Base-by-base conservation (phyloP, 2,113 vertebrate genomes). In the Leucosticte australis region DNA sequence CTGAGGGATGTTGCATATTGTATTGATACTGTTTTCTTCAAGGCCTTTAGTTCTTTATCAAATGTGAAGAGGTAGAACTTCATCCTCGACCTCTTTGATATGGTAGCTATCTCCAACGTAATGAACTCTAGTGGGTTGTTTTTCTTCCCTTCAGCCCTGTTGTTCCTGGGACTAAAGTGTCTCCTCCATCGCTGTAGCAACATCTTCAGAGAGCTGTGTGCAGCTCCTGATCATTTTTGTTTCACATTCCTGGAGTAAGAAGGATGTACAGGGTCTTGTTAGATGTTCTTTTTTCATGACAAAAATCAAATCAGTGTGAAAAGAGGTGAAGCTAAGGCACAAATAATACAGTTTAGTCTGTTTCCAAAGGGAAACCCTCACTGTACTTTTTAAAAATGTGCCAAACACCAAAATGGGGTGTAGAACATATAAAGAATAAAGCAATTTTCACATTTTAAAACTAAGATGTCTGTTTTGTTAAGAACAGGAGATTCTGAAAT, bases 91-190 rank as follows among this genome's bases (percentile, higher is more conserved):
- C 13, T 76, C 41, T 92, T 46, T 88, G 52, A 71, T 20, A 20
- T 0, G 1, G 26, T 15, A 55, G 26, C 50, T 85, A 9, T 39
- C 44, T 79, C 67, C 63, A 71, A 33, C 27, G 22, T 21, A 39
- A 52, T 31, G 33, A 75, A 37, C 18, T 67, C 19, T 19, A 11
- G 2, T 7, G 4, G 0, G 6, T 4, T 19, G 5, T 10, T 27
- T 44, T 23, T 50, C 47, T 52, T 56, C 39, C 17, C 31, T 69
- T 84, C 28, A 62, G 16, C 17, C n/a, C 46, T 49, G 27, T 41
- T 41, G 22, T 56, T 89, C 24, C 60, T 62, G 28, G 62, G 47
- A 70, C 31, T 81, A 47, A 84, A 13, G 30, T 78, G 15, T 68
- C 15, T 82, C 35, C 35, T 75, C 53, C 53, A 63, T 75, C 14